Conservation (phyloP, 2,888 invertebrate genomes). For the Drosophila ezoana region DNA sequence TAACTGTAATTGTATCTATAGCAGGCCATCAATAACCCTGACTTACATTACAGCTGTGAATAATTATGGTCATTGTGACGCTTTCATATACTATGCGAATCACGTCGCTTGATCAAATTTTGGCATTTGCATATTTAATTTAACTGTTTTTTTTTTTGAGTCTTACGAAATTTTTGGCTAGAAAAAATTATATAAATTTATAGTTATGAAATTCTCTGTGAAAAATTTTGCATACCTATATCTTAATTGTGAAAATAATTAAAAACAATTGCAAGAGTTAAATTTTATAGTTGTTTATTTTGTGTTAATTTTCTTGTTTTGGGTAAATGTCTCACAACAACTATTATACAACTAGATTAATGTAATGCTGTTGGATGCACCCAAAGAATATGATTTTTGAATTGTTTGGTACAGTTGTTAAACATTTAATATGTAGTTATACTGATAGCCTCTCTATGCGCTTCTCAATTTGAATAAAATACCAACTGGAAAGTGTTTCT, state of each 20-base stretch:
- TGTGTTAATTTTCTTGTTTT: slow-evolving; percentile 40
- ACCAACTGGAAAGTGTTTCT: slow-evolving; percentile 8
- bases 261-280: not conserved
- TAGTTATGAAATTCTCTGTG: not conserved
- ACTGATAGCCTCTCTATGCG: slow-evolving; percentile 31
- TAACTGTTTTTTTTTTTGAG: slow-evolving; percentile 1
- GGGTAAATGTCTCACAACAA: slow-evolving; percentile 76
- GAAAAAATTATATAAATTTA: not conserved
- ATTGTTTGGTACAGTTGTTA: slow-evolving; percentile 32
- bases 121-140: slow-evolving; percentile 30
- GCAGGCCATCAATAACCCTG: slow-evolving; percentile 31
- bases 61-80: slow-evolving; percentile 44
- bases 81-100: slow-evolving; percentile 13
- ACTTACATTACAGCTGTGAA: slow-evolving; percentile 41
- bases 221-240: slow-evolving; percentile 1
- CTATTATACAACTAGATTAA: slow-evolving; percentile 64
- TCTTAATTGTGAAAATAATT: not conserved
- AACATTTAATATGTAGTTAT: slow-evolving; percentile 18
- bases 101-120: slow-evolving; percentile 41
- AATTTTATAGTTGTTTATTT: slow-evolving; percentile 36
- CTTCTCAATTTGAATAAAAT: slow-evolving; percentile 18
- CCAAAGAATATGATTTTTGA: slow-evolving; percentile 16
- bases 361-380: slow-evolving; percentile 45
- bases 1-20: slow-evolving; percentile 5
- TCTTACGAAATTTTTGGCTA: slow-evolving; percentile 10